Evolutionary conservation across 2,113 vertebrate genomes (phyloP), one percentile per base, ranked within the genome.

Genomic region (Oxygymnocypris stewartii): DNA sequence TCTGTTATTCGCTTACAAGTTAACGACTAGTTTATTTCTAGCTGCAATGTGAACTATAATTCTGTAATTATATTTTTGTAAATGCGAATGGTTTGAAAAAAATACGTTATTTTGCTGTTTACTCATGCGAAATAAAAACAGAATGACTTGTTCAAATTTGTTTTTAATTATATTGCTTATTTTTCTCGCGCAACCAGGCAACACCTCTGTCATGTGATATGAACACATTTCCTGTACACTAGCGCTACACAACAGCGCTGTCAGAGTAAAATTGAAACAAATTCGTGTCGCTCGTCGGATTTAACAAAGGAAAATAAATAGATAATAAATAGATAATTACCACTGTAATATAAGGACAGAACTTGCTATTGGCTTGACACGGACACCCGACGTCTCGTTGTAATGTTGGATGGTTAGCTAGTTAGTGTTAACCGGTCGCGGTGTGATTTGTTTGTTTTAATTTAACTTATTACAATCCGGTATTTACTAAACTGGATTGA

Each of bases 251-350:
- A 54, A 10, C 23, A 37, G 77, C 54, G 51, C 20, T n/a, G 79
- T 44, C 13, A 35, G 63, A 69, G 63, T 69, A 8, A 82, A 82
- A 82, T 35, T 28, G 80, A 71, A 82, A 71, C 63, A 23, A 82
- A 82, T 23, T 47, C 63, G 63, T 14, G 42, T 82, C 9, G 9
- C 20, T 71, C 16, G 10, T 71, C 16, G 49, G 23, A 23, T 14
- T 16, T 2, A 69, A 18, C 63, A 49, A 69, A 69, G 42, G 28
- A 47, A 71, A 23, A 71, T 6, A 35, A 28, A 47, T 4, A 77
- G 18, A 51, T n/a, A n/a, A n/a, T n/a, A n/a, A n/a, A n/a, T n/a
- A n/a, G n/a, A n/a, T 18, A 78, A 51, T 51, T 13, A 82, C 10
- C 42, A 14, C 16, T 13, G 35, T 12, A 14, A 37, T 47, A 81